Conservation (phyloP, 1,140 invertebrate genomes). For the Drosophila nebulosa region DNA sequence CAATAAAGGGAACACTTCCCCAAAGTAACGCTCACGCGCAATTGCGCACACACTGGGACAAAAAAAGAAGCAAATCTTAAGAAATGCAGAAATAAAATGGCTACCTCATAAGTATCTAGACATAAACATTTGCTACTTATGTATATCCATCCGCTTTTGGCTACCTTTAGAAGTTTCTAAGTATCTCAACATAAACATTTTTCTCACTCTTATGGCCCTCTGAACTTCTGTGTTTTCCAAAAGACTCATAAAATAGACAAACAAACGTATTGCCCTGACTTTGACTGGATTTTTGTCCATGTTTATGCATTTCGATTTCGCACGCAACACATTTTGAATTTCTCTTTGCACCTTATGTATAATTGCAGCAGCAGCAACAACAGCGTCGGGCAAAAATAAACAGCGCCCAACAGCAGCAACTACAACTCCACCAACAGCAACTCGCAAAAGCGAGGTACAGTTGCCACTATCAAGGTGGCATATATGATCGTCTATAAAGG, state of each 20-base stretch:
- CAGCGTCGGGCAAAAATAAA: constrained; percentile 40
- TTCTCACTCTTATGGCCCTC: background rate
- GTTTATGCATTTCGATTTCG: constrained; percentile 41
- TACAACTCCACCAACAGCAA: background rate
- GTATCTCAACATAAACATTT: constrained; percentile 54
- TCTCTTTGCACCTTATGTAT: constrained; percentile 49
- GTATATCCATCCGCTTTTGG: background rate
- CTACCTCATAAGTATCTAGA: constrained; percentile 13
- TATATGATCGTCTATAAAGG: constrained; percentile 37
- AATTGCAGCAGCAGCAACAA: constrained; percentile 23
- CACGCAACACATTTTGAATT: constrained; percentile 52
- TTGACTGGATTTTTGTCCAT: background rate
- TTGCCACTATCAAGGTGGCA: constrained; percentile 18
- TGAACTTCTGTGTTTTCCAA: background rate
- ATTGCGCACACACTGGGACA: background rate
- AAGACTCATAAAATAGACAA: background rate
- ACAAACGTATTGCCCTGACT: background rate
- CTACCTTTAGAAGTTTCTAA: constrained; percentile 16
- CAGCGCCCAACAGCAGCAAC: constrained; percentile 20
- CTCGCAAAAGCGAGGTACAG: constrained; percentile 15
- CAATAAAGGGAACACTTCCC: background rate
- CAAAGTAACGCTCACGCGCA: constrained; percentile 42
- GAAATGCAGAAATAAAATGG: constrained; percentile 25
- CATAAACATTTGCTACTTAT: constrained; percentile 9
- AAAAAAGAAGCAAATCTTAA: constrained; percentile 4